Evolutionary conservation across 2,888 invertebrate genomes (phyloP).

Genomic region (Erpobdella octoculata): DNA sequence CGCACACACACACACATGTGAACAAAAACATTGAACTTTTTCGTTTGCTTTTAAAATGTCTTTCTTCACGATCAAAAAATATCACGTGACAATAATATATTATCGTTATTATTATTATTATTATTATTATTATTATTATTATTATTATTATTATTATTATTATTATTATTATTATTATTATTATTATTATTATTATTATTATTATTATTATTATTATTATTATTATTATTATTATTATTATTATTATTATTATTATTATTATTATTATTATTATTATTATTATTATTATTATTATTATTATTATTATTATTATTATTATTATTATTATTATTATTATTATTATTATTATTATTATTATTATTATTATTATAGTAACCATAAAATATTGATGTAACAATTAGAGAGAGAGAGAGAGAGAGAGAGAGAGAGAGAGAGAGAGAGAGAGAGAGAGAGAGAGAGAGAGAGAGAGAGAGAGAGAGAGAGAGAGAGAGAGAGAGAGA

Average conservation of each 20-base stretch:
- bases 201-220: constrained; percentile 16
- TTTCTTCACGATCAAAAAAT: too few species aligned
- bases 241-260: background rate
- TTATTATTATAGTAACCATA: too few species aligned
- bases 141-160: background rate
- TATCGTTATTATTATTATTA: constrained; percentile 12
- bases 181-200: constrained; percentile 17
- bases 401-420: too few species aligned
- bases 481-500: too few species aligned
- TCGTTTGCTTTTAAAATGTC: too few species aligned
- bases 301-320: background rate
- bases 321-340: background rate
- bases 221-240: constrained; percentile 12
- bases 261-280: constrained; percentile 4
- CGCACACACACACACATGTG: too few species aligned
- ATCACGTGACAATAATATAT: background rate
- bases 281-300: constrained; percentile 5
- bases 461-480: too few species aligned
- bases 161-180: constrained; percentile 22
- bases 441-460: too few species aligned
- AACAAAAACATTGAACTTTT: too few species aligned
- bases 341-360: background rate
- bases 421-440: too few species aligned
- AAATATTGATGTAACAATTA: too few species aligned
- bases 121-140: constrained; percentile 15